Base-by-base conservation (phyloP, 2,888 invertebrate genomes). In the Hypsopygia costalis region DNA sequence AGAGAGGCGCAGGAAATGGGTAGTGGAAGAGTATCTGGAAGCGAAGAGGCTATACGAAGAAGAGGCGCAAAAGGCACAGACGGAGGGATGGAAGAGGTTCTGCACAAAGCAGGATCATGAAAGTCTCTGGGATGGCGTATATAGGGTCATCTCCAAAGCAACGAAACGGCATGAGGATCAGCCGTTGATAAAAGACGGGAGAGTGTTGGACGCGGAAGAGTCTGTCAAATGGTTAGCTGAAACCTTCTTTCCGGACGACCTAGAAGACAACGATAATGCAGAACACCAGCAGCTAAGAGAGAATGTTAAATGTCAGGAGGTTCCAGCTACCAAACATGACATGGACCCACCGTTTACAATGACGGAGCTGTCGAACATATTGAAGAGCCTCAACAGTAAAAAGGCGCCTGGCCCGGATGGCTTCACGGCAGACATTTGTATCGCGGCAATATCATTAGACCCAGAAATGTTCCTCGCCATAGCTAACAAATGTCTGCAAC, bases 401-500 rank as follows among this genome's bases (percentile, higher is more conserved):
- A 55, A 50, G 29, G 54, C 57, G 6, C 55, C 58, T 1, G 57
- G 52, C 0, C 27, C 33, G 1, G 60, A 58, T 11, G 51, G 53
- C 0, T 27, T 56, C 1, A 61, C 58, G 0, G 42, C 55, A 0
- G 58, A 58, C 33, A 58, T 61, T n/a, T 55, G 56, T 35, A 6
- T 1, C 1, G 28, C 12, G 1, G 49, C 49, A 4, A 47, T 52
- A 0, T 6, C 31, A 1, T 12, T 22, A 3, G 33, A 44, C 5
- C 41, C 8, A 2, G 43, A 44, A 0, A 1, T 43, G 0, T 50
- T 55, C 34, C 36, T 55, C 0, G 35, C 42, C 0, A 1, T 57
- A 1, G 10, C 37, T 0, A 58, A 57, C 35, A 52, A 43, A 10
- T 55, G 55, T 36, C 31, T 59, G n/a, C 9, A n/a, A 1, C 4